Evolutionary conservation across 2,113 vertebrate species (phyloP).

Genomic region (Triplophysa tibetana): DNA sequence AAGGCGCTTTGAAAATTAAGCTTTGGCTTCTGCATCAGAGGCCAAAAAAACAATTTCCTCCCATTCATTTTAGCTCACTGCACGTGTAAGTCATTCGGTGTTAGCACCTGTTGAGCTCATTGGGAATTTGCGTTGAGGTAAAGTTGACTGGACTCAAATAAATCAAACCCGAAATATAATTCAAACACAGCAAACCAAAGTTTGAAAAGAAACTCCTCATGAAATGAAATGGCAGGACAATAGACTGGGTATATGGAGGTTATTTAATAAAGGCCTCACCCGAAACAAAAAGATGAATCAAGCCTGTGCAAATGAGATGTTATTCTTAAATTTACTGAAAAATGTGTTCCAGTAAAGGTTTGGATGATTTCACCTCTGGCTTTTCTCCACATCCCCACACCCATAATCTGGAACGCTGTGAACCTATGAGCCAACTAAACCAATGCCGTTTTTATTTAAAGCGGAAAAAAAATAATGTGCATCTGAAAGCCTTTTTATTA

Average conservation of each 20-base stretch:
- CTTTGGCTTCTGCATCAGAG: slow-evolving; percentile 17
- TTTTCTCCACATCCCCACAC: slow-evolving; percentile 30
- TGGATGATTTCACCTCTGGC: slow-evolving; percentile 36
- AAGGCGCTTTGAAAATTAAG: slow-evolving; percentile 35
- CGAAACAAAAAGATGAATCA: slow-evolving; percentile 31
- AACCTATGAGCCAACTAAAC: slow-evolving; percentile 5
- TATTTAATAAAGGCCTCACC: slow-evolving; percentile 21
- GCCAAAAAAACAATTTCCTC: slow-evolving; percentile 41
- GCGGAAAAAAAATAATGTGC: no score
- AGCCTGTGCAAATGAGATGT: slow-evolving; percentile 10
- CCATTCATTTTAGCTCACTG: slow-evolving; percentile 44
- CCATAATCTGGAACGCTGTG: slow-evolving; percentile 16
- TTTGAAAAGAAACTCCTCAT: slow-evolving; percentile 2
- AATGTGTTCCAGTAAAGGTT: slow-evolving; percentile 27
- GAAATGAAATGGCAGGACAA: slow-evolving; percentile 14
- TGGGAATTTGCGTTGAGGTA: neutral
- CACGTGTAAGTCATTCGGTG: slow-evolving; percentile 28
- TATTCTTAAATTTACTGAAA: slow-evolving; percentile 34
- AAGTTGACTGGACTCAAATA: neutral
- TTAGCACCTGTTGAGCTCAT: slow-evolving; percentile 19
- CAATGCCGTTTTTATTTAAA: neutral
- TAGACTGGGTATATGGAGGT: slow-evolving; percentile 15
- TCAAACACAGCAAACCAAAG: neutral
- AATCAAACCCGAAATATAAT: neutral
- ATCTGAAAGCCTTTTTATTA: no score